These are phyloP conservation scores for Cataglyphis albicans DNA, from an alignment of 2,888 invertebrate genomes.

Conservation along the genomic window DNA sequence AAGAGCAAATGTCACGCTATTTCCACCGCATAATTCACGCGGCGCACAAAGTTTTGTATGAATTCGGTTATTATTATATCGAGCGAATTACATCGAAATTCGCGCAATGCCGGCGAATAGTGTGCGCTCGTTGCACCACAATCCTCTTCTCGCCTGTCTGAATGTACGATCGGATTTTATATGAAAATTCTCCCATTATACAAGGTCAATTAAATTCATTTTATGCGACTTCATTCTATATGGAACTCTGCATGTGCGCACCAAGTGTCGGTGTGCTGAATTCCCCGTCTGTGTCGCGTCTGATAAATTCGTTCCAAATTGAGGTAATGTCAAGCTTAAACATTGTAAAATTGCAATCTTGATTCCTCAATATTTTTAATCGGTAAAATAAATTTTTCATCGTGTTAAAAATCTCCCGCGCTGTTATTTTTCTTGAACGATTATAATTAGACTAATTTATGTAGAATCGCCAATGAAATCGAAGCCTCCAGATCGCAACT, in stretches of 20 bases:
- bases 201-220: slow-evolving; percentile 49
- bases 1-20: slow-evolving; percentile 54
- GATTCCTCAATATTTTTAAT: background rate
- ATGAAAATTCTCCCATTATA: slow-evolving; percentile 30
- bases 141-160: background rate
- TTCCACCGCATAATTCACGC: slow-evolving; percentile 42
- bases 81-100: slow-evolving; percentile 26
- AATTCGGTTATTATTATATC: slow-evolving; percentile 34
- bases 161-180: slow-evolving; percentile 23
- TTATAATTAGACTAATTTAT: background rate
- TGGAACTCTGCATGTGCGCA: background rate
- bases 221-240: slow-evolving; percentile 19
- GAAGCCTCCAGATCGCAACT: background rate
- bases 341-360: background rate
- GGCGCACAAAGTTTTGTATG: slow-evolving; percentile 20
- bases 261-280: background rate
- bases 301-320: slow-evolving; percentile 9
- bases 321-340: background rate
- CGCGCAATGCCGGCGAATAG: background rate
- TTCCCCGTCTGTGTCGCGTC: slow-evolving; percentile 2
- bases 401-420: background rate
- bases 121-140: background rate
- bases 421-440: background rate
- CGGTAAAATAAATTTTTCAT: background rate
- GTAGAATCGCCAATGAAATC: background rate